Percentiles rank a stretch among this genome's conserved stretches.
phyloP scores from a whole-genome alignment of 2,113 vertebrate genomes.

The Clupea harengus region DNA sequence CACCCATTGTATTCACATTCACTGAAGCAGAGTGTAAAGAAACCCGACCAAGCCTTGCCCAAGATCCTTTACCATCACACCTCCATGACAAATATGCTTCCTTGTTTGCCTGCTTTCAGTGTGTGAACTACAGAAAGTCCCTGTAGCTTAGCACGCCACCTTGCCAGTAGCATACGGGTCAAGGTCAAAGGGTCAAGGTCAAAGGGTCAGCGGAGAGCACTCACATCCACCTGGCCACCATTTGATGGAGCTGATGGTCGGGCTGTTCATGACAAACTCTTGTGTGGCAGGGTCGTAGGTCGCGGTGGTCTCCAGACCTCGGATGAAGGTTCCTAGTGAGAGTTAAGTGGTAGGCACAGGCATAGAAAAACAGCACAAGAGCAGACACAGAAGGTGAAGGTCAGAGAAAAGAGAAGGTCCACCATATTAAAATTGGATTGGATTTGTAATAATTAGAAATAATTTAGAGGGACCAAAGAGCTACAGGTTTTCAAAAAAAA shows the following conservation, averaged over 20 bases:
- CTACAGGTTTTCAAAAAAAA: neutral
- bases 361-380: slow-evolving; percentile 18
- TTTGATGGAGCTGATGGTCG: slow-evolving; percentile 95
- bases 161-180: neutral
- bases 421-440: neutral
- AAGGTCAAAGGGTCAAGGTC: too few relatives aligned
- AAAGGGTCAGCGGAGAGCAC: slow-evolving; percentile 53
- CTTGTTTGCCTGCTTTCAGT: neutral
- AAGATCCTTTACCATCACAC: neutral
- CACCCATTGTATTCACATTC: too few relatives aligned
- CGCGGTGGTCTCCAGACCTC: slow-evolving; percentile 93
- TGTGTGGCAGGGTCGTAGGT: slow-evolving; percentile 90
- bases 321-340: slow-evolving; percentile 85
- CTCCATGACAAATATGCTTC: neutral
- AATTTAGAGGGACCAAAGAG: neutral
- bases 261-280: slow-evolving; percentile 94
- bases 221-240: slow-evolving; percentile 99
- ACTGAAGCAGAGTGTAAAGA: too few relatives aligned
- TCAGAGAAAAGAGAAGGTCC: neutral
- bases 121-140: neutral
- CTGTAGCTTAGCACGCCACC: neutral
- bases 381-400: neutral
- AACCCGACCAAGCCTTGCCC: too few relatives aligned
- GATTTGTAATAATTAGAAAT: neutral
- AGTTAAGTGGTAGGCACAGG: slow-evolving; percentile 15